phyloP scores from a whole-genome alignment of 2,888 invertebrate species.

The Julus scanicus region DNA sequence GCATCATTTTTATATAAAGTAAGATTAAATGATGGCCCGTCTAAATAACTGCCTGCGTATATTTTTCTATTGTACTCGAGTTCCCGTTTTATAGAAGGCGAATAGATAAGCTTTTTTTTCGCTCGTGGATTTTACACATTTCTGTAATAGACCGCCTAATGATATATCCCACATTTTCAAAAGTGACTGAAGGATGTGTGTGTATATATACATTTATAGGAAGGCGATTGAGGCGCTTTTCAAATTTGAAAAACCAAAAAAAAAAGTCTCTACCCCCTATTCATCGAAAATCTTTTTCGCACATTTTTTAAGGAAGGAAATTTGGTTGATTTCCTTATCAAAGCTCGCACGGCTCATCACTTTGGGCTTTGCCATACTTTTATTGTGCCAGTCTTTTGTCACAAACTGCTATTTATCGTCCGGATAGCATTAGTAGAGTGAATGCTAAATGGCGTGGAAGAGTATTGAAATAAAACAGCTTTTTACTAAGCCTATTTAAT shows the following conservation, averaged over 20 bases:
- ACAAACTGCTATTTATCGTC: conserved; percentile 43
- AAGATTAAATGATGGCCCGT: conserved; percentile 19
- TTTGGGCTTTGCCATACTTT: conserved; percentile 3
- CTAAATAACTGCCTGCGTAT: not conserved
- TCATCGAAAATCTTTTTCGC: no score
- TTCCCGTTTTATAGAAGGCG: conserved; percentile 9
- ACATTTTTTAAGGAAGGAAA: not conserved
- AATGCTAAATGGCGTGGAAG: conserved; percentile 51
- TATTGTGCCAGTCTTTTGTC: conserved; percentile 2
- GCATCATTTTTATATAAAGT: not conserved
- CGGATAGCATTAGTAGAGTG: conserved; percentile 49
- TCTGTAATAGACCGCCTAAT: conserved; percentile 19
- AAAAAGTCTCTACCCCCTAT: no score
- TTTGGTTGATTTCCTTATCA: conserved; percentile 50
- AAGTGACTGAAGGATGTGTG: not conserved
- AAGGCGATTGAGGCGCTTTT: no score
- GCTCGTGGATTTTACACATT: not conserved
- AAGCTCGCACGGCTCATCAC: conserved; percentile 49
- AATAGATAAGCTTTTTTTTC: not conserved
- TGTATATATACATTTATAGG: no score
- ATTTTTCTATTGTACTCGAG: conserved; percentile 3
- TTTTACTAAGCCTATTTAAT: conserved; percentile 16
- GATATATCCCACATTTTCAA: not conserved
- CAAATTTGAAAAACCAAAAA: no score
- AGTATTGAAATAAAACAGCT: conserved; percentile 28